These are phyloP conservation scores for Cloeon dipterum DNA, from an alignment of 2,888 invertebrate genomes.

Conservation along the genomic window DNA sequence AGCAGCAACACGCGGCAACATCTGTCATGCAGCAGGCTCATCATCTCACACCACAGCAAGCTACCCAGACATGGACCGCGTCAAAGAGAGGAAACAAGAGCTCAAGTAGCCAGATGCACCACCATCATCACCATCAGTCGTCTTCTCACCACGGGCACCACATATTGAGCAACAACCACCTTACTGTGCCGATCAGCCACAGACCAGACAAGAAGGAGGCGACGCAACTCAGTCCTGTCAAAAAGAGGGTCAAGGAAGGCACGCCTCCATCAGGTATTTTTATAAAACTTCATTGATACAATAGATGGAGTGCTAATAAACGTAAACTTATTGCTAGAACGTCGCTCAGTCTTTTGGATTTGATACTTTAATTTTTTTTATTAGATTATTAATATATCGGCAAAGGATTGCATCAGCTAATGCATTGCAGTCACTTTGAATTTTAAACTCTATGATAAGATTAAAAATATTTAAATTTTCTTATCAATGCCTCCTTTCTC, in stretches of 20 bases:
- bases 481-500: not conserved
- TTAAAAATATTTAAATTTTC: too few relatives aligned
- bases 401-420: too few relatives aligned
- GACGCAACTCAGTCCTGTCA: constrained; percentile 83
- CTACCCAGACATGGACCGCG: not conserved
- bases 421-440: too few relatives aligned
- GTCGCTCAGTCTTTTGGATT: too few relatives aligned
- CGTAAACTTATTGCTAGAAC: not conserved
- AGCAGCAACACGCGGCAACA: constrained; percentile 13
- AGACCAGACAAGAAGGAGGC: constrained; percentile 39
- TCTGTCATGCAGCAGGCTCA: constrained; percentile 3
- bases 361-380: too few relatives aligned
- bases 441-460: too few relatives aligned
- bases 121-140: constrained; percentile 31
- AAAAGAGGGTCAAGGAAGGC: constrained; percentile 90
- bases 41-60: constrained; percentile 1
- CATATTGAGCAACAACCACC: constrained; percentile 12
- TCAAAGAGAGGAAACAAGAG: not conserved
- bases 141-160: too few relatives aligned
- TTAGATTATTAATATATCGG: too few relatives aligned
- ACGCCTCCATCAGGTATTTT: constrained; percentile 53
- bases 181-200: constrained; percentile 27
- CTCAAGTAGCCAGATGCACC: constrained; percentile 13
- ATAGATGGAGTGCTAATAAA: too few relatives aligned
- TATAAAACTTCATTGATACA: constrained; percentile 2